Conservation (phyloP, 2,888 invertebrate genomes). For the Erannis defoliaria region DNA sequence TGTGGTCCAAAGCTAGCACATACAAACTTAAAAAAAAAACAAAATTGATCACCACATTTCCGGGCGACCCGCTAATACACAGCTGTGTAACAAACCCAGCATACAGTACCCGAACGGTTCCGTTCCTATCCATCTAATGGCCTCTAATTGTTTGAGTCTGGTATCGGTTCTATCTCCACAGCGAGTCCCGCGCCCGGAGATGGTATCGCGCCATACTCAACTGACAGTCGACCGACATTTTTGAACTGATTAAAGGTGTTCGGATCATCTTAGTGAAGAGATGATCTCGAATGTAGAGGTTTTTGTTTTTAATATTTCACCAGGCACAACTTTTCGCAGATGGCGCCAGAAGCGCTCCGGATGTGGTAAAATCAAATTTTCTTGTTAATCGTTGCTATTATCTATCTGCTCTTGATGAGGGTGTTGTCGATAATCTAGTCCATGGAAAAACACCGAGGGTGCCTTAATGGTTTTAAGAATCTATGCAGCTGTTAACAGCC, state of each 20-base stretch:
- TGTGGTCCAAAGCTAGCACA: too few relatives aligned
- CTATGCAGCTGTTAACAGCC: too few relatives aligned
- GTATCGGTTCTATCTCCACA: constrained; percentile 45
- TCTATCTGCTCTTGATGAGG: too few relatives aligned
- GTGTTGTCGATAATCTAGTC: too few relatives aligned
- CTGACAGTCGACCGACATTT: constrained; percentile 35
- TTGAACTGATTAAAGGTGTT: constrained; percentile 29
- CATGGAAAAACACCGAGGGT: too few relatives aligned
- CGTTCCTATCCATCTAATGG: constrained; percentile 75
- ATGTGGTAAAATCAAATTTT: too few relatives aligned
- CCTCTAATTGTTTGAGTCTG: constrained; percentile 79
- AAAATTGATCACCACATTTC: too few relatives aligned
- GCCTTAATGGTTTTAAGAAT: too few relatives aligned
- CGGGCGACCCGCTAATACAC: constrained; percentile 34
- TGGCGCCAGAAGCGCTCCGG: too few relatives aligned
- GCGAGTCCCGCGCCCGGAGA: constrained; percentile 34
- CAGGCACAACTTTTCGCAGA: too few relatives aligned
- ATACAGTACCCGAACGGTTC: constrained; percentile 56
- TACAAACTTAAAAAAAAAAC: too few relatives aligned
- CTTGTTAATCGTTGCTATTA: too few relatives aligned
- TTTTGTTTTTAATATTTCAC: constrained; percentile 4
- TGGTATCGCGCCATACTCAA: constrained; percentile 32
- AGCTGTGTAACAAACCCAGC: constrained; percentile 52
- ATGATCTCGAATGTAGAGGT: neutral
- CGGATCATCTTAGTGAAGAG: constrained; percentile 12